Conservation (phyloP, 2,888 invertebrate genomes). For the Cyclophora albipunctata region DNA sequence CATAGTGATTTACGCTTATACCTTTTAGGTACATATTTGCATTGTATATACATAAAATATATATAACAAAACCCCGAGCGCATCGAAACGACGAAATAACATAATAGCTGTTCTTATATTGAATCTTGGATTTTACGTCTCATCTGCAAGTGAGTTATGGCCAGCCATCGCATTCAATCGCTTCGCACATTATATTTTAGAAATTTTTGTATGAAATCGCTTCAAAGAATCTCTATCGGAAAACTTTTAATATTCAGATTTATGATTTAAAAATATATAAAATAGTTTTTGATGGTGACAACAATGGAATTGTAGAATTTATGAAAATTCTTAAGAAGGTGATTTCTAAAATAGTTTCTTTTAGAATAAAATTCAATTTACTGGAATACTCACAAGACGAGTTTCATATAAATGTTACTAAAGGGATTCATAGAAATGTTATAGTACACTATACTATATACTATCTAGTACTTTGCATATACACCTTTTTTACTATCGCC, state of each 20-base stretch:
- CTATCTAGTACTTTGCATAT: no score
- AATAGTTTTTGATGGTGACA: slow-evolving; percentile 3
- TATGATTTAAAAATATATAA: slow-evolving; percentile 9
- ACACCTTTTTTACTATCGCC: no score
- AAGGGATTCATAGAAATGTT: no score
- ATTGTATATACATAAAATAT: slow-evolving; percentile 57
- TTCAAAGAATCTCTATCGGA: slow-evolving; percentile 7
- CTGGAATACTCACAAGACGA: no score
- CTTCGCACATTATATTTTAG: slow-evolving; percentile 30
- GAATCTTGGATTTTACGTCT: slow-evolving; percentile 55
- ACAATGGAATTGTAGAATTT: not conserved
- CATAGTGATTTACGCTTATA: slow-evolving; percentile 55
- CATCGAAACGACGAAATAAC: slow-evolving; percentile 56
- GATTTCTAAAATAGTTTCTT: no score
- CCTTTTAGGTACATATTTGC: slow-evolving; percentile 47
- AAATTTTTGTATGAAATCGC: slow-evolving; percentile 15
- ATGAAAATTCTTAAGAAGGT: no score
- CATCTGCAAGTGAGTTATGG: slow-evolving; percentile 51
- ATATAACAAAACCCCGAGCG: slow-evolving; percentile 53
- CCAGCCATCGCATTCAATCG: slow-evolving; percentile 46
- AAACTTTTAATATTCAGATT: slow-evolving; percentile 5
- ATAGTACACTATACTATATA: no score
- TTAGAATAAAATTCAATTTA: no score
- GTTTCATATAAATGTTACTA: no score
- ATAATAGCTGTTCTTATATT: slow-evolving; percentile 49